Evolutionary conservation across 2,113 vertebrate species (phyloP).

Genomic region (Gadus chalcogrammus): DNA sequence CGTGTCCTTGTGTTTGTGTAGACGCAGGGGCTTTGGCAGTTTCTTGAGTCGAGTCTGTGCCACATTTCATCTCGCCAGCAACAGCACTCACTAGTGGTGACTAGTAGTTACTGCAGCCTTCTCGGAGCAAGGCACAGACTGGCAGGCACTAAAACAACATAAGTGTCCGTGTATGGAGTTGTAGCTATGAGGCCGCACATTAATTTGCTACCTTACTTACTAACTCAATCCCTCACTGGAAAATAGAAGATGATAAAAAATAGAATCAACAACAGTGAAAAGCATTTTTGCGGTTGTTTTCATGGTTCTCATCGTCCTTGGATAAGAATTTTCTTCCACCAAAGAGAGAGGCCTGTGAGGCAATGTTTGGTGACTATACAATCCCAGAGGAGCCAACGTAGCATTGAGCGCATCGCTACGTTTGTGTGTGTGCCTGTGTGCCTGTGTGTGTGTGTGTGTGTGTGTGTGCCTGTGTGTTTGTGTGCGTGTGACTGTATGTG

Average conservation of each 20-base stretch:
- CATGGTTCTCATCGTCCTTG: constrained; percentile 32
- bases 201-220: not conserved
- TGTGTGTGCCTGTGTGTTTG: constrained; percentile 9
- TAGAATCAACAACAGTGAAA: too few relatives aligned
- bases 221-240: too few relatives aligned
- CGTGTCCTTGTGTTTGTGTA: too few relatives aligned
- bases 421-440: constrained; percentile 15
- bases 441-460: constrained; percentile 5
- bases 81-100: constrained; percentile 74
- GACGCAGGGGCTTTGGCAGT: too few relatives aligned
- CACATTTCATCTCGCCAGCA: constrained; percentile 25
- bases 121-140: not conserved
- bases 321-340: constrained; percentile 17
- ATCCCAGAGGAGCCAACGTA: constrained; percentile 49
- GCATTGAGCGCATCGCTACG: not conserved
- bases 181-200: not conserved
- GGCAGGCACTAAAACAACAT: not conserved
- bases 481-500: not conserved
- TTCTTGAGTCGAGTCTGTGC: too few relatives aligned
- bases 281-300: not conserved
- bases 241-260: not conserved
- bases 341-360: constrained; percentile 52
- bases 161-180: not conserved
- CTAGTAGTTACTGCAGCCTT: constrained; percentile 50
- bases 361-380: constrained; percentile 55